Evolutionary conservation across 2,797 vertebrate genomes (phyloP).

Genomic region (Mus minutoides): DNA sequence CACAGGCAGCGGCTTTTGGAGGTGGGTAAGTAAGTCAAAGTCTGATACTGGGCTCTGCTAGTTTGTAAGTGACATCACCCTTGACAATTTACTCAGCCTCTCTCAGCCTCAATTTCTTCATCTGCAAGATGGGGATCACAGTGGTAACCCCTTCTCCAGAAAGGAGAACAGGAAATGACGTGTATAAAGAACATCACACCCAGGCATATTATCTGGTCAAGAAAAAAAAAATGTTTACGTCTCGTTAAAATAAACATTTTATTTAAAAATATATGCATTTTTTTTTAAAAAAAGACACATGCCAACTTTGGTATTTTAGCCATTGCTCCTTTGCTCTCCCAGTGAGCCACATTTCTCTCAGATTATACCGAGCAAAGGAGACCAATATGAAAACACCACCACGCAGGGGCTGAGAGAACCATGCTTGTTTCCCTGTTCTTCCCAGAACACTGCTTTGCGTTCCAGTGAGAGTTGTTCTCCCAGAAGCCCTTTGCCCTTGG

Average conservation of each 20-base stretch:
- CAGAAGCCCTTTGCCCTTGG: background rate
- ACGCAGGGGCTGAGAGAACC: background rate
- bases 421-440: conserved; percentile 30
- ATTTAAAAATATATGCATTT: conserved; percentile 81
- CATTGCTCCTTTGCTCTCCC: conserved; percentile 63
- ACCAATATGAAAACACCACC: background rate
- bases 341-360: conserved; percentile 59
- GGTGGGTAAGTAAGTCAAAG: background rate
- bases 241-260: conserved; percentile 83
- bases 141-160: background rate
- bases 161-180: background rate
- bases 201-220: background rate
- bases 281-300: conserved; percentile 70
- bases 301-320: conserved; percentile 79
- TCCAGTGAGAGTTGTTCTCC: conserved; percentile 27
- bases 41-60: background rate
- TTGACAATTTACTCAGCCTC: background rate
- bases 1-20: background rate
- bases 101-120: background rate
- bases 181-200: background rate
- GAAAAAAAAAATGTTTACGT: background rate
- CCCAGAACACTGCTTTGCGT: background rate
- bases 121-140: background rate
- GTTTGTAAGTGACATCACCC: background rate
- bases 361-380: conserved; percentile 22